Percentiles rank a stretch among this genome's conserved stretches.
These are phyloP conservation scores for Monomorium pharaonis DNA, from an alignment of 1,140 invertebrate genomes.

Conservation along the genomic window DNA sequence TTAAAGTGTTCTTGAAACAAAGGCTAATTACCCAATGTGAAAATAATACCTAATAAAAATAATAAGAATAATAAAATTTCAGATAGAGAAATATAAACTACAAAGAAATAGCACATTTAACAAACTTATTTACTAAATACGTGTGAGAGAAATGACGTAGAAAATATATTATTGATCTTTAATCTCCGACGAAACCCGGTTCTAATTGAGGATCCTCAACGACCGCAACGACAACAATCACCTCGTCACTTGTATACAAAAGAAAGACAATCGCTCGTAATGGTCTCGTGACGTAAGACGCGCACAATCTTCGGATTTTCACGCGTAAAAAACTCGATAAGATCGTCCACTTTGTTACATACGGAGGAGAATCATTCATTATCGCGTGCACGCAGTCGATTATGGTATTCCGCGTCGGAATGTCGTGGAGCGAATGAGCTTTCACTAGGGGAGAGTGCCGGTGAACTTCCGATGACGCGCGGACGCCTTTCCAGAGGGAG, in stretches of 20 bases:
- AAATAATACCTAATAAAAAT: too few relatives aligned
- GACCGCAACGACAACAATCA: background rate
- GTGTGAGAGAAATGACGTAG: too few relatives aligned
- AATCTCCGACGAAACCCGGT: slow-evolving; percentile 62
- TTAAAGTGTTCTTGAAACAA: too few relatives aligned
- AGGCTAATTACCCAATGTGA: too few relatives aligned
- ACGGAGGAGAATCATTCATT: slow-evolving; percentile 39
- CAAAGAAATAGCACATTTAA: too few relatives aligned
- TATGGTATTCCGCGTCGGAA: slow-evolving; percentile 49
- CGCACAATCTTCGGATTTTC: slow-evolving; percentile 16
- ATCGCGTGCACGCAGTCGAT: slow-evolving; percentile 49
- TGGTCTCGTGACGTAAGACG: background rate
- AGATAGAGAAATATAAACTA: too few relatives aligned
- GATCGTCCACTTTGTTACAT: slow-evolving; percentile 20
- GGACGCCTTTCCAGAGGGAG: slow-evolving; percentile 51
- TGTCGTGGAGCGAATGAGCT: slow-evolving; percentile 45
- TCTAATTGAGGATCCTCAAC: slow-evolving; percentile 67
- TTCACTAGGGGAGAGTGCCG: slow-evolving; percentile 55
- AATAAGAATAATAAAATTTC: too few relatives aligned
- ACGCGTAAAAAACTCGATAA: slow-evolving; percentile 17
- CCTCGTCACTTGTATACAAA: background rate
- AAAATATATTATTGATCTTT: slow-evolving; percentile 56
- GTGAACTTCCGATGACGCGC: slow-evolving; percentile 57
- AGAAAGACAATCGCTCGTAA: slow-evolving; percentile 21
- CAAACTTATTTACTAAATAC: too few relatives aligned